Evolutionary conservation across 2,888 invertebrate genomes (phyloP), one percentile per base, ranked within the genome.

Genomic region (Pilophorus perplexus): DNA sequence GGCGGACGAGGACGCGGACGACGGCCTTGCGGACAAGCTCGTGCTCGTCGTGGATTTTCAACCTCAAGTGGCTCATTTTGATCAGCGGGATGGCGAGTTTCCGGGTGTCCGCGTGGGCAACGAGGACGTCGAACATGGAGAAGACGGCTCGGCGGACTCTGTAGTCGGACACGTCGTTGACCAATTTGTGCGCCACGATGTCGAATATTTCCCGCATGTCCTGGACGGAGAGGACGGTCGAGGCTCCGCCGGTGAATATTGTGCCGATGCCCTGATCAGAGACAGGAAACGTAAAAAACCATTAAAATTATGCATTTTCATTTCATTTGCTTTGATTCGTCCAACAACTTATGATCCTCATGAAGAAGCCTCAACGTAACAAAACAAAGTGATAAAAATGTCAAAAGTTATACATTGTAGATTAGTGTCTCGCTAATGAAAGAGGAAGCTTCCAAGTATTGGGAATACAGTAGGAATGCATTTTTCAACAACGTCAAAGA

Each of bases 11-110:
- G 67, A 74, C 67, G 23, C 68, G 55, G 5, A 73, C 67, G 67
- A 74, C 73, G 6, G 74, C 72, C 40, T 68, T 69, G 14, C 74
- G 59, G n/a, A 74, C 74, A 23, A 67, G 68, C 50, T 72, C 72
- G 64, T 72, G 72, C 23, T 70, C 70, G 52, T 74, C 74, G 60
- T 72, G 71, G n/a, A 74, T 67, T 59, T 70, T 60, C 10, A 67
- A 20, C 3, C 67, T 54, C 60, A 74, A 50, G 3, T 42, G 42
- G 10, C 72, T 71, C n/a, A 73, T 38, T n/a, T n/a, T n/a, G n/a
- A n/a, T n/a, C 12, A 72, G 40, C 25, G 66, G 54, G 20, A 66
- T 57, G 16, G 72, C 66, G 46, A 70, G 64, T 25, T 25, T 12
- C 25, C 70, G 66, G 25, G 23, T 18, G 12, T 18, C 2, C 3